Base-by-base conservation (phyloP, 2,113 vertebrate genomes). In the Oceanodroma tethys region DNA sequence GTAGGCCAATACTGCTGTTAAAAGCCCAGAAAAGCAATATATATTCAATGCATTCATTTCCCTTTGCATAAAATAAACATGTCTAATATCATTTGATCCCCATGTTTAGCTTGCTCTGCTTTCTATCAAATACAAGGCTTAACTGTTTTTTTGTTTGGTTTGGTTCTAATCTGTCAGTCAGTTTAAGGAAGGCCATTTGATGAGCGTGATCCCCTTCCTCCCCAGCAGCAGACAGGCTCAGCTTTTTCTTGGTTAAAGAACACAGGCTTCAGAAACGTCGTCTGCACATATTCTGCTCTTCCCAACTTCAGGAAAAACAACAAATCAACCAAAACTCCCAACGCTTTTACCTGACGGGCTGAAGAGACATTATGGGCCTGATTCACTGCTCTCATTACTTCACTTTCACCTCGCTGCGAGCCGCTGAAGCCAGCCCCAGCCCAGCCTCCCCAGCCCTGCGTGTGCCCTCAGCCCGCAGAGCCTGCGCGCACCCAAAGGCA, bases 381-480 rank as follows among this genome's bases (percentile, higher is more conserved):
- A 45, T 9, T 59, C 38, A 4, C 23, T 15, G 42, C 32, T 65
- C 25, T 34, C 36, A 15, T 4, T 14, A 40, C 20, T 60, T n/a
- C n/a, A 13, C 21, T 32, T 48, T 12, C 9, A 34, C 2, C 42
- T 8, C 10, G 1, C 32, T 36, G 36, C 59, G 15, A 48, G 30
- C 23, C 8, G 36, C 19, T 18, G 26, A 65, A 65, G 50, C 13
- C 42, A 48, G 59, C 27, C 27, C 34, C 59, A 18, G 10, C 22
- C 26, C 3, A 1, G 42, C 20, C 34, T 6, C 34, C 36, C 9
- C 19, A 42, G n/a, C n/a, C 50, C 25, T 6, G 26, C 3, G 2
- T 1, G 15, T n/a, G 48, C 25, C 30, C 47, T 22, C 52, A 32
- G 30, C 26, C 27, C 13, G 11, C 12, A 25, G 47, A 53, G 74